Evolutionary conservation across 2,797 vertebrate species (phyloP).

Genomic region (Scolopax bukidnonensis): DNA sequence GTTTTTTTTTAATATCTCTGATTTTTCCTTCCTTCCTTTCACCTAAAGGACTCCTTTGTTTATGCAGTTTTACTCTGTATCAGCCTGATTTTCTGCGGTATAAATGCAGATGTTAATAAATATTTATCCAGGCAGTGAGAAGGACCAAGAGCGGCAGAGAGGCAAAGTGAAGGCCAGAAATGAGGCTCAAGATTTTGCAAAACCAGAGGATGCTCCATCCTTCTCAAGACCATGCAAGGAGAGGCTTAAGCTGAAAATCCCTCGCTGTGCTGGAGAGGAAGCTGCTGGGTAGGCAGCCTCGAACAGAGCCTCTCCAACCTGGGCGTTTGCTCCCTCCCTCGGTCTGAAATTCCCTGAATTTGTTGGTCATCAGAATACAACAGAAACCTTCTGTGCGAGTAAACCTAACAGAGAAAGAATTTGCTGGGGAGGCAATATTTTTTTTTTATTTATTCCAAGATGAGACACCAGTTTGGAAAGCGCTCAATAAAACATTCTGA

Average conservation of each 20-base stretch:
- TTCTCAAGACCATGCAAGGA: background rate
- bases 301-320: background rate
- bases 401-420: conserved; percentile 18
- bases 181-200: background rate
- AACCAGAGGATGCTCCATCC: background rate
- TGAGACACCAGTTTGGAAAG: background rate
- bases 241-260: background rate
- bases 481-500: background rate
- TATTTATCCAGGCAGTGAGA: background rate
- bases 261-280: background rate
- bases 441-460: background rate
- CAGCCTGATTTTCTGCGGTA: background rate
- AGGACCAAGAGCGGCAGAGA: background rate
- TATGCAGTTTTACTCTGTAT: background rate
- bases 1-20: background rate
- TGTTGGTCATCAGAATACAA: background rate
- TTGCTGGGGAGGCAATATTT: background rate
- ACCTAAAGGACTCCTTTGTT: background rate
- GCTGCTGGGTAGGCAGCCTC: background rate
- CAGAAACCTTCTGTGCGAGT: background rate
- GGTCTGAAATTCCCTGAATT: background rate
- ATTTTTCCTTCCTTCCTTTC: background rate
- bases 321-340: background rate
- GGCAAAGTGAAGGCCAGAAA: background rate
- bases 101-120: background rate